phyloP scores from a whole-genome alignment of 2,888 invertebrate species.

The Plagodis dolabraria region DNA sequence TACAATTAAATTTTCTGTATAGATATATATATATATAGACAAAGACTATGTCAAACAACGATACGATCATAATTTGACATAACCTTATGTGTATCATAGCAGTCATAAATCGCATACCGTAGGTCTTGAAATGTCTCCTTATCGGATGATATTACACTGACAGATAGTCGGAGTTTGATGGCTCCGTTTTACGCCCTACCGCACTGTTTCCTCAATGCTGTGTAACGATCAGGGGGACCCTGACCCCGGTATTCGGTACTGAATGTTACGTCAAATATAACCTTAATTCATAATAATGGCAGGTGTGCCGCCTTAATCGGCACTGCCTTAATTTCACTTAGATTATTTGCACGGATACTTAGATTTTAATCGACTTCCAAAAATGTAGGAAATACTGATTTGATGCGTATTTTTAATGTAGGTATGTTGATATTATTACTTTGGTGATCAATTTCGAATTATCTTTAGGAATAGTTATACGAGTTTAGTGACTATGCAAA shows the following conservation, averaged over 20 bases:
- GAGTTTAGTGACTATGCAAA: no score
- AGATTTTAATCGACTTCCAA: no score
- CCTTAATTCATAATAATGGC: slow-evolving; percentile 44
- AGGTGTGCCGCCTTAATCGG: slow-evolving; percentile 10
- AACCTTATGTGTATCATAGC: no score
- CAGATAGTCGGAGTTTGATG: background rate
- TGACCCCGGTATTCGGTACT: slow-evolving; percentile 52
- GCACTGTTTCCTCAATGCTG: background rate
- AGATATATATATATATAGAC: no score
- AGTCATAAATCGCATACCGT: no score
- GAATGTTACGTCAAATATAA: slow-evolving; percentile 49
- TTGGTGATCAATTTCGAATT: no score
- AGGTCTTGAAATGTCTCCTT: no score
- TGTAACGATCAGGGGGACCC: slow-evolving; percentile 34
- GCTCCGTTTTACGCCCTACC: background rate
- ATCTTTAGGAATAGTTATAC: no score
- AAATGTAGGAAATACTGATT: background rate
- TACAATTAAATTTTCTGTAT: no score
- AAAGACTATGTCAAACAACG: no score
- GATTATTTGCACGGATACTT: background rate
- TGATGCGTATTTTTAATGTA: background rate
- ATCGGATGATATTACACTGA: background rate
- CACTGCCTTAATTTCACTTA: slow-evolving; percentile 4
- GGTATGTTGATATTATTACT: background rate
- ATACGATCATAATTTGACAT: no score